Conservation (phyloP, 2,888 invertebrate genomes). For the Drosophila histrio region DNA sequence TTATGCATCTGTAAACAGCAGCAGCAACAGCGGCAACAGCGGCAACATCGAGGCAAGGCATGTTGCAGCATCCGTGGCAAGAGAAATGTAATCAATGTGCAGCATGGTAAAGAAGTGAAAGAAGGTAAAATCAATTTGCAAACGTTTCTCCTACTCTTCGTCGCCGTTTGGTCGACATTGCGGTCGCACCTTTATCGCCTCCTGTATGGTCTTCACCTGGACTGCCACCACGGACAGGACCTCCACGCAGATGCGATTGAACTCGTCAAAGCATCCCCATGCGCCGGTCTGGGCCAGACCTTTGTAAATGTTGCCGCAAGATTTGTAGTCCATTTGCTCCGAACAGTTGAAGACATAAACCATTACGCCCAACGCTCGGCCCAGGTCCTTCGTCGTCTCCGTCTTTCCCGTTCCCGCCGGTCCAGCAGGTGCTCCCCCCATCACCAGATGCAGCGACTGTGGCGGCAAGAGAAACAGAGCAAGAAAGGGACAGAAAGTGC, state of each 20-base stretch:
- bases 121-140: conserved; percentile 75
- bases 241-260: conserved; percentile 98
- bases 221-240: conserved; percentile 98
- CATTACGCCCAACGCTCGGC: conserved; percentile 98
- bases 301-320: conserved; percentile 98
- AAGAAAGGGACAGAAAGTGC: background rate
- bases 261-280: conserved; percentile 99
- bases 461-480: background rate
- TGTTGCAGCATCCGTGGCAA: conserved; percentile 16
- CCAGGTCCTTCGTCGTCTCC: conserved; percentile 98
- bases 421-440: conserved; percentile 98
- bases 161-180: conserved; percentile 26
- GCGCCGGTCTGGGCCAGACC: conserved; percentile 96
- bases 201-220: conserved; percentile 94
- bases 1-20: conserved; percentile 86
- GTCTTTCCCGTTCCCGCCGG: conserved; percentile 98
- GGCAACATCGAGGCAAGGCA: conserved; percentile 19
- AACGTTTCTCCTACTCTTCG: conserved; percentile 15
- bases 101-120: conserved; percentile 48
- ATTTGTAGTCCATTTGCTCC: conserved; percentile 99
- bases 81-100: conserved; percentile 76
- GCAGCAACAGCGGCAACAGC: conserved; percentile 8
- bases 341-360: conserved; percentile 99
- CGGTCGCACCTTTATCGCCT: conserved; percentile 90
- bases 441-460: conserved; percentile 93